These are phyloP conservation scores for Carposina sasakii DNA, from an alignment of 1,140 invertebrate species.

Conservation along the genomic window DNA sequence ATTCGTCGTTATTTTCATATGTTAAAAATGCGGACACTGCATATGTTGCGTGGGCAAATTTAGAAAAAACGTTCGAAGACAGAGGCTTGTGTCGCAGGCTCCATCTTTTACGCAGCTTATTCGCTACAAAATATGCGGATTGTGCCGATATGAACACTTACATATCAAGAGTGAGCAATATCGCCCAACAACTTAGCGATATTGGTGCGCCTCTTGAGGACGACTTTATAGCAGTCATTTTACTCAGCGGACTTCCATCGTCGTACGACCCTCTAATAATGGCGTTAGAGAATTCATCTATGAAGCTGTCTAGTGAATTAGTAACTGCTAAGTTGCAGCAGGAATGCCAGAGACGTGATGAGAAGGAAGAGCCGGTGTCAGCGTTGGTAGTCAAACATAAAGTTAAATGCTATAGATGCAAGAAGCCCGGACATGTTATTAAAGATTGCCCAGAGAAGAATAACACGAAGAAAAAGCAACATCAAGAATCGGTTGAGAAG, in stretches of 20 bases:
- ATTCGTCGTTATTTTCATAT: no score
- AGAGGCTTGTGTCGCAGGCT: no score
- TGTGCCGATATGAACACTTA: no score
- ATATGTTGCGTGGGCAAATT: no score
- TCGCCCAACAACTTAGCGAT: no score
- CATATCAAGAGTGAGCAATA: no score
- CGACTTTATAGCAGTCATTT: not conserved
- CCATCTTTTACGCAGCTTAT: no score
- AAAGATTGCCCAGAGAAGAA: slow-evolving; percentile 16
- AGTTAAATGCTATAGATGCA: slow-evolving; percentile 13
- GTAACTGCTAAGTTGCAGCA: slow-evolving; percentile 21
- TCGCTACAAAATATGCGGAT: no score
- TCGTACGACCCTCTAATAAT: not conserved
- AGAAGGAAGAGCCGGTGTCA: not conserved
- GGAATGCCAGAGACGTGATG: slow-evolving; percentile 3
- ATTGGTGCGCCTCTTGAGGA: no score
- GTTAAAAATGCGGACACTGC: no score
- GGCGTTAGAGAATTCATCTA: not conserved
- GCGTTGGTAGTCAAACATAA: not conserved
- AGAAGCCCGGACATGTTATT: slow-evolving; percentile 8
- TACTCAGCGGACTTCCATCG: not conserved
- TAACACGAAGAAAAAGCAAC: not conserved
- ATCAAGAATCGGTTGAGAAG: not conserved
- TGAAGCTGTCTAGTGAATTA: slow-evolving; percentile 16
- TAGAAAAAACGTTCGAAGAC: no score